phyloP scores from a whole-genome alignment of 2,888 invertebrate genomes.

The Dynastes hyllus region DNA sequence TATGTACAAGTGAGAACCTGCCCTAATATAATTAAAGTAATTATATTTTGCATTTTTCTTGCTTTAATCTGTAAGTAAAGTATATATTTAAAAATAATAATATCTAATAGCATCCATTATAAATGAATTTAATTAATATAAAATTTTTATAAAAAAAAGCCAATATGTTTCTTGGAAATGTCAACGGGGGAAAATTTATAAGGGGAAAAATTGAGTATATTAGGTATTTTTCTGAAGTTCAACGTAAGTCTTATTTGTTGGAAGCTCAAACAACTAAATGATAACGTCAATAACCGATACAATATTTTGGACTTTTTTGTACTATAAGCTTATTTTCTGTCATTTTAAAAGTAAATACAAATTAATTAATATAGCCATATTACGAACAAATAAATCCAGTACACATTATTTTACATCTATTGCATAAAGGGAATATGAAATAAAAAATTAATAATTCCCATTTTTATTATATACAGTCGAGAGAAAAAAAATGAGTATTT shows the following conservation, averaged over 20 bases:
- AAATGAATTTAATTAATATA: background rate
- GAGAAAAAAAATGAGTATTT: conserved; percentile 33
- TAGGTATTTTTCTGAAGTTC: too few species aligned
- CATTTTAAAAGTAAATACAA: background rate
- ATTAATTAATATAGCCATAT: background rate
- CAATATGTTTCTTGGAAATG: background rate
- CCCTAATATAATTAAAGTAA: background rate
- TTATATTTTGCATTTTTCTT: background rate
- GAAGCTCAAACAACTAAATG: background rate
- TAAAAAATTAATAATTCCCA: too few species aligned
- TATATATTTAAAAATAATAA: background rate
- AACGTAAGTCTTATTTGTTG: too few species aligned
- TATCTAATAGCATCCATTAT: conserved; percentile 8
- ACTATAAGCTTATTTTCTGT: too few species aligned
- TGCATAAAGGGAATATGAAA: too few species aligned
- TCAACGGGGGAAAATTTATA: background rate
- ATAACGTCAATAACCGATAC: background rate
- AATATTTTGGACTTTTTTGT: background rate
- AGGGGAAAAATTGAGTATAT: background rate
- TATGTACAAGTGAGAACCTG: conserved; percentile 8
- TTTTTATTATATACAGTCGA: conserved; percentile 3
- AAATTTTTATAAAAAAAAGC: too few species aligned
- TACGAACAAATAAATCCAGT: conserved; percentile 9
- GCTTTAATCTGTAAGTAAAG: background rate
- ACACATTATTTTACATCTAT: background rate